Evolutionary conservation across 2,113 vertebrate genomes (phyloP), one percentile per base, ranked within the genome.

Genomic region (Uria lomvia): DNA sequence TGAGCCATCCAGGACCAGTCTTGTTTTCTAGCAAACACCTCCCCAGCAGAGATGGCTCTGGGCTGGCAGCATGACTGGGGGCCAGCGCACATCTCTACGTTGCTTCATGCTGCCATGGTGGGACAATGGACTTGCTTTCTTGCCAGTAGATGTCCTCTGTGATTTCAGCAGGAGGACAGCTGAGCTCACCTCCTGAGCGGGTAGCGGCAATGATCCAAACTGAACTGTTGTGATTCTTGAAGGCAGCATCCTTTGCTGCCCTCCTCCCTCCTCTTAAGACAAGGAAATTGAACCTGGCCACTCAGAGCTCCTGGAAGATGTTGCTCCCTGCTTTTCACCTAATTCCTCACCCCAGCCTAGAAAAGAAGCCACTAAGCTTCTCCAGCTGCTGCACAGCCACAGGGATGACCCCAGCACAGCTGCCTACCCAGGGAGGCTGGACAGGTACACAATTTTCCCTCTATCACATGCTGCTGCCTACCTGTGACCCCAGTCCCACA

Each of bases 41-140:
- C 29, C 17, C 32, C 66, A 50, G 68, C 55, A 65, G 60, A 0
- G 0, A 12, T 2, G 2, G 66, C 43, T 65, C 17, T 4, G 6
- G 62, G 45, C 15, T 65, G 67, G 34, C 4, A 17, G 34, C 1
- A 0, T 23, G 43, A 18, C 32, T 1, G 2, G 18, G 14, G 26
- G 15, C 12, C 67, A 43, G 60, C 1, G 0, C 7, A 3, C 2
- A 3, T 16, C 68, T 75, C 55, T 40, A 52, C 9, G 2, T n/a
- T 86, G 63, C 53, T 86, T 22, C 0, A 0, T 40, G 29, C 23
- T 7, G 5, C 52, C 1, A 1, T 0, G 2, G 15, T 17, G 15
- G 16, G 12, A 42, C 0, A 0, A 36, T 2, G 6, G 27, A 75
- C 32, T 4, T 59, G n/a, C 66, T 81, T 52, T 70, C 32, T 26